These are phyloP conservation scores for Allophyes oxyacanthae DNA, from an alignment of 2,888 invertebrate species.

Conservation along the genomic window DNA sequence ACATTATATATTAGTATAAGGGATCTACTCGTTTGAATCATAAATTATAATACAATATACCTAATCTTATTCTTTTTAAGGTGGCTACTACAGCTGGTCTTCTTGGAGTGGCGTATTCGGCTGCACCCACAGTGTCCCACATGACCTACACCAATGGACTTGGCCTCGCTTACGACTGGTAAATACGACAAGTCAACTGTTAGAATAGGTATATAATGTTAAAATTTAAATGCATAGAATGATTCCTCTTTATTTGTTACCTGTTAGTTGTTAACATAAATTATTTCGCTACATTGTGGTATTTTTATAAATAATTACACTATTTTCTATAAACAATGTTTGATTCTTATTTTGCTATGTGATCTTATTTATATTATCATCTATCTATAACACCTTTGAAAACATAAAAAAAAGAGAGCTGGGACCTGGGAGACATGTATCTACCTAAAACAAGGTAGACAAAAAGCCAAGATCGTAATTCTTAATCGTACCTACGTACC, in stretches of 20 bases:
- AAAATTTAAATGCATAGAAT: conserved; percentile 62
- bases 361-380: too few species aligned
- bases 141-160: conserved; percentile 89
- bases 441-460: too few species aligned
- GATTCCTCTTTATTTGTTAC: conserved; percentile 86
- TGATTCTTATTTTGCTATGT: conserved; percentile 2
- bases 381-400: too few species aligned
- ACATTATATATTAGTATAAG: too few species aligned
- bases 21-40: too few species aligned
- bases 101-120: conserved; percentile 90
- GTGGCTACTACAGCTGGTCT: conserved; percentile 86
- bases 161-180: conserved; percentile 89
- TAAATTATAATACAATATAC: too few species aligned
- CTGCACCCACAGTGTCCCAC: conserved; percentile 90
- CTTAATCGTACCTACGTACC: too few species aligned
- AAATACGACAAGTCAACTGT: conserved; percentile 55
- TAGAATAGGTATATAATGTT: conserved; percentile 47
- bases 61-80: conserved; percentile 57
- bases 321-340: conserved; percentile 25
- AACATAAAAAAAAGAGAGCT: too few species aligned
- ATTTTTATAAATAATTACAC: conserved; percentile 41
- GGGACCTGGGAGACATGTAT: background rate
- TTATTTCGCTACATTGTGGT: conserved; percentile 59
- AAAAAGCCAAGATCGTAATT: too few species aligned
- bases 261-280: conserved; percentile 77